Evolutionary conservation across 2,797 vertebrate genomes (phyloP).

Genomic region (Labroides dimidiatus): DNA sequence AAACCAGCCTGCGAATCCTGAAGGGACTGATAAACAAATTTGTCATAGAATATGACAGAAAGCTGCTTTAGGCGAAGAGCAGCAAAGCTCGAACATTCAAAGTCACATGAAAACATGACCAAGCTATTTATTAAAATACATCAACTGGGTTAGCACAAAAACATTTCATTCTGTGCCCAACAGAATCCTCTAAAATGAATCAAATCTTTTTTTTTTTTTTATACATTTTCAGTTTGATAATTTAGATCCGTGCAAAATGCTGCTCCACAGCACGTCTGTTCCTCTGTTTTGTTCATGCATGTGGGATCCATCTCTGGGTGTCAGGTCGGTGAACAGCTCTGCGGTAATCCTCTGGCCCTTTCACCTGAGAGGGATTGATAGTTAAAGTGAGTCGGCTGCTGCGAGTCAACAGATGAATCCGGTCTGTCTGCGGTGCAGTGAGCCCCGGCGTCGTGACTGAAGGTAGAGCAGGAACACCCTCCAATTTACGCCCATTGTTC

Average conservation of each 20-base stretch:
- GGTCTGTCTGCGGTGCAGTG: slow-evolving; percentile 20
- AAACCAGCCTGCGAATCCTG: background rate
- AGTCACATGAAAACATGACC: slow-evolving; percentile 4
- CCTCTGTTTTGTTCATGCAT: background rate
- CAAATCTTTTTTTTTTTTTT: background rate
- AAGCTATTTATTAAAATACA: background rate
- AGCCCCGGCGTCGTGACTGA: slow-evolving; percentile 60
- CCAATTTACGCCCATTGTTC: slow-evolving; percentile 45
- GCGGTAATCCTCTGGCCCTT: slow-evolving; percentile 58
- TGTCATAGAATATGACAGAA: slow-evolving; percentile 18
- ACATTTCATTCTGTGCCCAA: slow-evolving; percentile 2
- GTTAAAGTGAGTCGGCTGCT: slow-evolving; percentile 51
- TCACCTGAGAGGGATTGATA: slow-evolving; percentile 66
- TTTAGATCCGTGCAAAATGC: slow-evolving; percentile 1
- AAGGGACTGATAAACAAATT: slow-evolving; percentile 15
- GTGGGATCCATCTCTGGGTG: background rate
- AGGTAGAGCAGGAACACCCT: slow-evolving; percentile 48
- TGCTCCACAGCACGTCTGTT: background rate
- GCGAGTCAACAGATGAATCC: slow-evolving; percentile 42
- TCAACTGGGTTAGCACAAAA: background rate
- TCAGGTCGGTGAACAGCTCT: slow-evolving; percentile 34
- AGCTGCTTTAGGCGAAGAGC: slow-evolving; percentile 10
- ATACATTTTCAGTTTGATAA: slow-evolving; percentile 10
- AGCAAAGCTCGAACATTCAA: background rate
- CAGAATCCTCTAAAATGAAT: background rate